phyloP scores from a whole-genome alignment of 2,888 invertebrate genomes.

The Smittia sp. region DNA sequence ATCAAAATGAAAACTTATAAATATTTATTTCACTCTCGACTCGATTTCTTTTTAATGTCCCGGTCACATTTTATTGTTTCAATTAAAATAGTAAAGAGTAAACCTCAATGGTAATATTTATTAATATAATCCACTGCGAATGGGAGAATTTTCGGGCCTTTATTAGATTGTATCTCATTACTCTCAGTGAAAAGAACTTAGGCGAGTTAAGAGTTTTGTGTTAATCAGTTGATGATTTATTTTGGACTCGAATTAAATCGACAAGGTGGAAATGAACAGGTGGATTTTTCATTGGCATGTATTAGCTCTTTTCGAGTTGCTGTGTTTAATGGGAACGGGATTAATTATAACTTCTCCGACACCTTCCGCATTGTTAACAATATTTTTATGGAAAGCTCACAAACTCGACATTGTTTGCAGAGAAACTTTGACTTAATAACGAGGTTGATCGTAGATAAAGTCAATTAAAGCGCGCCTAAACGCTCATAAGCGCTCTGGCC shows the following conservation, averaged over 20 bases:
- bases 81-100: conserved; percentile 38
- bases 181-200: background rate
- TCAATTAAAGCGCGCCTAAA: conserved; percentile 21
- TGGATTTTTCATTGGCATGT: conserved; percentile 11
- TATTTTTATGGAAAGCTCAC: conserved; percentile 9
- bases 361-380: background rate
- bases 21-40: background rate
- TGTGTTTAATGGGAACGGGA: background rate
- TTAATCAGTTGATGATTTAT: conserved; percentile 40
- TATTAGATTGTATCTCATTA: conserved; percentile 26
- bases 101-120: conserved; percentile 39
- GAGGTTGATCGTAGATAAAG: conserved; percentile 32
- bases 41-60: conserved; percentile 31
- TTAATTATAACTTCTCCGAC: conserved; percentile 41
- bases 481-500: background rate
- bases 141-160: conserved; percentile 7
- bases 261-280: conserved; percentile 41
- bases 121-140: conserved; percentile 40
- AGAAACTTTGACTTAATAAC: conserved; percentile 13
- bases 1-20: conserved; percentile 15
- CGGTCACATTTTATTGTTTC: conserved; percentile 39
- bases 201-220: conserved; percentile 1
- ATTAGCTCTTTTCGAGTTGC: background rate
- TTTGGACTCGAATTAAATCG: conserved; percentile 39
- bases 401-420: conserved; percentile 10